These are phyloP conservation scores for Lithophane leautieri DNA, from an alignment of 2,888 invertebrate genomes.

Conservation along the genomic window DNA sequence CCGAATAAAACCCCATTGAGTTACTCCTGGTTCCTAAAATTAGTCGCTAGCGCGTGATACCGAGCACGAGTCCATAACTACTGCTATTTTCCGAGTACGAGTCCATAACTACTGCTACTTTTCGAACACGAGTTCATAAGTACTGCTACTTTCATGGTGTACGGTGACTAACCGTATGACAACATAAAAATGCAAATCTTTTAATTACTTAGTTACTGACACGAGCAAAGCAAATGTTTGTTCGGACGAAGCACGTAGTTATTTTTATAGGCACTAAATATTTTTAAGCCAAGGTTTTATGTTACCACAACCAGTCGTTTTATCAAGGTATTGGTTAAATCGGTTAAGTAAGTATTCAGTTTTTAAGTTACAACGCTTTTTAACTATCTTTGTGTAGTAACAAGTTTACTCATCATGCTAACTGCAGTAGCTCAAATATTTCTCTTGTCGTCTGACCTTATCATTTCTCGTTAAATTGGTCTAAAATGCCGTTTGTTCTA, in stretches of 20 bases:
- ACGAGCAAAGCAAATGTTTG: constrained; percentile 4
- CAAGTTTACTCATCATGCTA: background rate
- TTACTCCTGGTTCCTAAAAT: background rate
- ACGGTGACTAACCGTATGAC: background rate
- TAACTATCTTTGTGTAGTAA: background rate
- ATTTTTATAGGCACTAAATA: constrained; percentile 5
- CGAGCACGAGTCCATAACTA: background rate
- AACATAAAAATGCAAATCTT: constrained; percentile 30
- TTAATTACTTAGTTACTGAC: constrained; percentile 26
- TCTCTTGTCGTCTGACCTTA: background rate
- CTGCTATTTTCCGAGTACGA: background rate
- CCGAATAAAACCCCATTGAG: background rate
- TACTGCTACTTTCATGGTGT: background rate
- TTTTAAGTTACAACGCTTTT: background rate
- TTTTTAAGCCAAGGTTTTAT: constrained; percentile 16
- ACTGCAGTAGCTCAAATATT: background rate
- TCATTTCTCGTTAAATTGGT: background rate
- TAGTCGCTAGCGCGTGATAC: background rate
- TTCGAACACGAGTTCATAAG: background rate
- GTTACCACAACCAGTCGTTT: background rate
- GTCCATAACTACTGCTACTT: too few relatives aligned
- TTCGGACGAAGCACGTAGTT: constrained; percentile 13
- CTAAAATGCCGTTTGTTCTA: background rate
- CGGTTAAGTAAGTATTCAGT: background rate
- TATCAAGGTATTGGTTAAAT: constrained; percentile 16